A percentile compares a stretch with the other conserved stretches of the same genome.
phyloP scores from a whole-genome alignment of 2,888 invertebrate genomes.

The Aproaerema taeniolella region DNA sequence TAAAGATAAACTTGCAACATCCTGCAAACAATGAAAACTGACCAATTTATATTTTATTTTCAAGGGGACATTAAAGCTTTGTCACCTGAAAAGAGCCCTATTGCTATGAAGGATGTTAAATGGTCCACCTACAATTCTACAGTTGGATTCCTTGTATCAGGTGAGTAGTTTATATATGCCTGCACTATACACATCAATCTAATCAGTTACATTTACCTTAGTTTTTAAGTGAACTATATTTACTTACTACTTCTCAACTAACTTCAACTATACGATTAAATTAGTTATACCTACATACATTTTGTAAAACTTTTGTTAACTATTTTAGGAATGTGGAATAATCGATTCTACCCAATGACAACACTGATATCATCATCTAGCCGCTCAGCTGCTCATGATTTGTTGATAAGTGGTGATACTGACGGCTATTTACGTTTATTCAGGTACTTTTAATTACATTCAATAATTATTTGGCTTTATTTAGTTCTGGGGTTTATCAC shows the following conservation, averaged over 20 bases:
- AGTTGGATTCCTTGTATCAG: conserved; percentile 91
- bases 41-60: too few species aligned
- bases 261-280: too few species aligned
- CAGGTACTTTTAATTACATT: conserved; percentile 75
- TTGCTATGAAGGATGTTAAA: conserved; percentile 93
- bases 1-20: too few species aligned
- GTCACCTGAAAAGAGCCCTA: conserved; percentile 90
- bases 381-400: conserved; percentile 89
- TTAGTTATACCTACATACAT: too few species aligned
- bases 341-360: conserved; percentile 90
- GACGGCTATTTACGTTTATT: conserved; percentile 92
- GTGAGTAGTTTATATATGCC: conserved; percentile 71
- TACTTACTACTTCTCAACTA: too few species aligned
- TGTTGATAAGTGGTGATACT: conserved; percentile 91
- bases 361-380: conserved; percentile 89
- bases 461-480: too few species aligned
- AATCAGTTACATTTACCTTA: too few species aligned
- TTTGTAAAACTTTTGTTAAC: too few species aligned
- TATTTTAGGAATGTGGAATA: conserved; percentile 90
- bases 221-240: too few species aligned
- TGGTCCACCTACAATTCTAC: conserved; percentile 93
- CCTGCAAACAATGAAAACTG: too few species aligned
- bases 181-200: too few species aligned
- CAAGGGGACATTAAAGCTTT: conserved; percentile 95
- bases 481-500: too few species aligned